Percentiles rank a stretch among this genome's conserved stretches.
phyloP scores from a whole-genome alignment of 1,140 invertebrate genomes.

The Aporrectodea caliginosa region DNA sequence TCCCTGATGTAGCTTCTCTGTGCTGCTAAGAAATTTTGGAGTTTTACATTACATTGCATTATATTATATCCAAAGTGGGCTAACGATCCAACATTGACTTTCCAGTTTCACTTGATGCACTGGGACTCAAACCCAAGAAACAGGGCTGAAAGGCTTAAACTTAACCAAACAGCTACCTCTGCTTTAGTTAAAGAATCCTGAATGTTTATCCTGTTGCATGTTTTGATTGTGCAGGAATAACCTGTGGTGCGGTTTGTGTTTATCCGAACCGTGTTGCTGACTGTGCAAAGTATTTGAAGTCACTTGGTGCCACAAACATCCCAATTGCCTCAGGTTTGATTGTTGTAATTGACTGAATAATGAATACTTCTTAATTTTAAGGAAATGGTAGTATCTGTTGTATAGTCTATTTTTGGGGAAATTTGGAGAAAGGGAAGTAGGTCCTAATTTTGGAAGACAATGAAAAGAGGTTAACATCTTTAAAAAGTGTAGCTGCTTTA shows the following conservation, averaged over 20 bases:
- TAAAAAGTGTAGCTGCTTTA: not conserved
- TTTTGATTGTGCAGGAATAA: no score
- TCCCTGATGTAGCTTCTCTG: no score
- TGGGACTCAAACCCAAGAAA: no score
- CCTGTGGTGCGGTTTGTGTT: slow-evolving; percentile 83
- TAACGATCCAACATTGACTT: no score
- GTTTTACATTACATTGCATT: no score
- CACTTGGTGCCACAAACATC: slow-evolving; percentile 61
- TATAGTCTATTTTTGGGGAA: not conserved
- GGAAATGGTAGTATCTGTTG: not conserved
- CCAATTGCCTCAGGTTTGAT: slow-evolving; percentile 72
- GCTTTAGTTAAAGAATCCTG: no score
- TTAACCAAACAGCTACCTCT: no score
- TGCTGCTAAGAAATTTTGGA: no score
- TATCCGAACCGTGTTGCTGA: slow-evolving; percentile 79
- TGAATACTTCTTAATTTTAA: not conserved
- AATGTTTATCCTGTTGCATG: no score
- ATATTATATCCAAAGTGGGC: no score
- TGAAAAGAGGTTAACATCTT: not conserved
- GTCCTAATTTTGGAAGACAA: not conserved
- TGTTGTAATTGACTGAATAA: not conserved
- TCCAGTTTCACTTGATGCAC: no score
- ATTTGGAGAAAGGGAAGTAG: not conserved
- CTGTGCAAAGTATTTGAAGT: slow-evolving; percentile 60
- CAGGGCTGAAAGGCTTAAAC: no score